A percentile compares a stretch with the other conserved stretches of the same genome.
phyloP scores from a whole-genome alignment of 2,113 vertebrate species.

The Orthonyx spaldingii region DNA sequence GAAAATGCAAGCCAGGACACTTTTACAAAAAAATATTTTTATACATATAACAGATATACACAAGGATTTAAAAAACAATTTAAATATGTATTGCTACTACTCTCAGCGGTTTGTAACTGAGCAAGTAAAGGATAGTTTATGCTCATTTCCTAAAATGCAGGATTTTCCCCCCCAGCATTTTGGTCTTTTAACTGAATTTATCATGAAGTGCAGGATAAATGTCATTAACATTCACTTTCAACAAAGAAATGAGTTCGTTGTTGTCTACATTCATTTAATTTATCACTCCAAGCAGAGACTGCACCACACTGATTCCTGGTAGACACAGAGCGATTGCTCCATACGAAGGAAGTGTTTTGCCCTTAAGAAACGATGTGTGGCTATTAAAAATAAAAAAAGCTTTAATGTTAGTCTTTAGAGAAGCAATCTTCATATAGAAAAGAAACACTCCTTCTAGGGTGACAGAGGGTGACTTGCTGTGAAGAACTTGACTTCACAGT shows the following conservation, averaged over 20 bases:
- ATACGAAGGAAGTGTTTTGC: not conserved
- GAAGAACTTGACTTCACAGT: not conserved
- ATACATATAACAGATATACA: not conserved
- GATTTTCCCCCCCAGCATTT: not conserved
- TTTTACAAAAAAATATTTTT: not conserved
- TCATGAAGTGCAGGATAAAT: slow-evolving; percentile 5
- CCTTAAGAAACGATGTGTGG: not conserved
- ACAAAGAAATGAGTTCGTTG: not conserved
- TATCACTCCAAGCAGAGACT: not conserved
- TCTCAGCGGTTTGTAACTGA: not conserved
- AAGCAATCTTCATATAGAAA: not conserved
- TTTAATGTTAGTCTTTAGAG: not conserved
- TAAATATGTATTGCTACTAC: not conserved
- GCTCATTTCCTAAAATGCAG: not conserved
- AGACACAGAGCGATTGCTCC: not conserved
- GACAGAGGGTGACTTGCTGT: not conserved
- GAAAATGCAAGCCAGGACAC: not conserved
- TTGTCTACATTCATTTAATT: slow-evolving; percentile 9
- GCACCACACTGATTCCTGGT: not conserved
- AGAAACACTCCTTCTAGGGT: not conserved
- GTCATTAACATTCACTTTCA: slow-evolving; percentile 31
- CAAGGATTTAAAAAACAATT: not conserved
- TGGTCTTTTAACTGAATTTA: slow-evolving; percentile 20
- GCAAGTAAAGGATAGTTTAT: not conserved
- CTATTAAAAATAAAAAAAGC: not conserved